Base-by-base conservation (phyloP, 2,113 vertebrate genomes). In the Myxocyprinus asiaticus region DNA sequence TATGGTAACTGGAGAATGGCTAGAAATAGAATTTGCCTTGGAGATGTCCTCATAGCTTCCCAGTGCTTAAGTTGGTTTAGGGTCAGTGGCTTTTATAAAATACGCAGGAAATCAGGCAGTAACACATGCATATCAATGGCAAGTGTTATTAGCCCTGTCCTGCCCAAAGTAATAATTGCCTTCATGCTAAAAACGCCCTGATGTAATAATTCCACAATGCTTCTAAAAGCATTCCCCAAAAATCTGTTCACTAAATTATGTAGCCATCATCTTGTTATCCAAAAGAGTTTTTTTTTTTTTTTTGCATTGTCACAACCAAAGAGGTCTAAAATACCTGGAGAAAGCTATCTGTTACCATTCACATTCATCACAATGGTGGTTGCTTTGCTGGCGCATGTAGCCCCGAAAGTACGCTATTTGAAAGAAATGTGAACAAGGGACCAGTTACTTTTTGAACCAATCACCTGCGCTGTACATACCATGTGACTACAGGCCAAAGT, bases 31-130 rank as follows among this genome's bases (percentile, higher is more conserved):
- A 64, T 47, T 58, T 67, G 51, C 73, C 64, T 62, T 62, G 55
- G 53, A 81, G 71, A 67, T 75, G 14, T 62, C 42, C 73, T 43
- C 47, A 15, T 47, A 33, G 15, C 8, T 45, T 76, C n/a, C 17
- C 9, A 66, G 22, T 53, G 12, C 66, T 43, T 15, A 43, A 43
- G 86, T 84, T 88, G 85, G 86, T 88, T 85, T 80, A 85, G 90
- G 87, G 88, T 87, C 86, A 89, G 70, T 22, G 17, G 56, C 43
- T 77, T 67, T 84, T 76, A 78, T 85, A 67, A 64, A 55, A 83
- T 81, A 73, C 0, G 22, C 63, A 64, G 78, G 82, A 80, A 84
- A 71, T 75, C 78, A 87, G 81, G 78, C 85, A 84, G 86, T 82
- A 86, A 86, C 79, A 84, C 53, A 80, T n/a, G 77, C 45, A 53